Conservation (phyloP, 2,888 invertebrate species). For the Macaria liturata region DNA sequence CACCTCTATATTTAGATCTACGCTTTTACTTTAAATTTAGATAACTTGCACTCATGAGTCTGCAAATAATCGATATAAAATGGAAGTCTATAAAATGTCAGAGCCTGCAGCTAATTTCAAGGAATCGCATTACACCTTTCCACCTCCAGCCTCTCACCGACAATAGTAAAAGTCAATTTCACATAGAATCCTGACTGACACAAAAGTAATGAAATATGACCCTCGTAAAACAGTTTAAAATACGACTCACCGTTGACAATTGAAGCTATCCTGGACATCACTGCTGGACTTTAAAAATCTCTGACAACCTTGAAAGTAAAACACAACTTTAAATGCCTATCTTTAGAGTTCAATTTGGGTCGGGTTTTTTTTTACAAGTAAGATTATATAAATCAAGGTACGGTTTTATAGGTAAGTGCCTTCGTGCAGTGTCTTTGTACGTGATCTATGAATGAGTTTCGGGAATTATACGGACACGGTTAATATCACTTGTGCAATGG, state of each 20-base stretch:
- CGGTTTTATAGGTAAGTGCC: constrained; percentile 54
- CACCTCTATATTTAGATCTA: too few species aligned
- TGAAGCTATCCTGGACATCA: constrained; percentile 62
- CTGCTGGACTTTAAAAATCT: constrained; percentile 51
- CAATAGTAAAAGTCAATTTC: constrained; percentile 47
- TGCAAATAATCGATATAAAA: too few species aligned
- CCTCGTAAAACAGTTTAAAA: constrained; percentile 68
- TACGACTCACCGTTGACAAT: constrained; percentile 63
- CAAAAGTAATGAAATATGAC: constrained; percentile 62
- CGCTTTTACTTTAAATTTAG: too few species aligned
- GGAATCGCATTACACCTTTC: constrained; percentile 3
- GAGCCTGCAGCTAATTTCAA: constrained; percentile 1
- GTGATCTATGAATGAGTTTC: constrained; percentile 72
- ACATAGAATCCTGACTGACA: constrained; percentile 43
- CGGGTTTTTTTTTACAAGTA: constrained; percentile 5
- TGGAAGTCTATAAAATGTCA: background rate
- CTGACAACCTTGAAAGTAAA: constrained; percentile 25
- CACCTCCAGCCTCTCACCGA: constrained; percentile 15
- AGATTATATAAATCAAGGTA: constrained; percentile 45
- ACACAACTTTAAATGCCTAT: constrained; percentile 30
- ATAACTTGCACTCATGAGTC: too few species aligned
- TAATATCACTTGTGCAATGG: constrained; percentile 37
- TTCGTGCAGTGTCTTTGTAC: constrained; percentile 52
- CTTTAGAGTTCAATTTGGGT: constrained; percentile 5
- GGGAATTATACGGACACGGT: constrained; percentile 50